These are phyloP conservation scores for Brachionichthys hirsutus DNA, from an alignment of 2,113 vertebrate species.

Conservation along the genomic window DNA sequence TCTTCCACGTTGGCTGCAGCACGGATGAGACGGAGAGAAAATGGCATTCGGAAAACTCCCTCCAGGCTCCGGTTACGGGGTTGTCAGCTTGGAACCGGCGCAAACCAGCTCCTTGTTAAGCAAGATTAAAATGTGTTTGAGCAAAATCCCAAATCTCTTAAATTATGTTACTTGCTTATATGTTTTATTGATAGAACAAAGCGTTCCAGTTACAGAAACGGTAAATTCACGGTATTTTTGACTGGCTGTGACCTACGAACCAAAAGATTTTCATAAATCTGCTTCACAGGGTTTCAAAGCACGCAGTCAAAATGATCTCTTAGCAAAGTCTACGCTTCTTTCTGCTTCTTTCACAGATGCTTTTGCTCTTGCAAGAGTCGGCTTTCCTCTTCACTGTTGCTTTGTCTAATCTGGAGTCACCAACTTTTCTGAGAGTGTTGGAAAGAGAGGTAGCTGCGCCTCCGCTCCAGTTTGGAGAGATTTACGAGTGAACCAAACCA, in stretches of 20 bases:
- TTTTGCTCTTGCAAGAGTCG: slow-evolving; percentile 26
- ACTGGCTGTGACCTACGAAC: too few species aligned
- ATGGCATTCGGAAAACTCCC: slow-evolving; percentile 41
- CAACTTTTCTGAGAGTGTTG: slow-evolving; percentile 51
- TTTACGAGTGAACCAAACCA: slow-evolving; percentile 74
- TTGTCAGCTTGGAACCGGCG: slow-evolving; percentile 54
- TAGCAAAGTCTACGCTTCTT: neutral
- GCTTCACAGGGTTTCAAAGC: too few species aligned
- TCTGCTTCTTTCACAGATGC: slow-evolving; percentile 14
- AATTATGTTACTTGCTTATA: too few species aligned
- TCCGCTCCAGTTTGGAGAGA: slow-evolving; percentile 74
- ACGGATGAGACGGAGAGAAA: too few species aligned
- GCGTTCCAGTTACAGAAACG: too few species aligned
- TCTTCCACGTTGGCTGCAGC: too few species aligned
- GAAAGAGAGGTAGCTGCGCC: slow-evolving; percentile 54
- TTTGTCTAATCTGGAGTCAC: slow-evolving; percentile 66
- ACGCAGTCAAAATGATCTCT: neutral
- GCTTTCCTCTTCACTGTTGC: slow-evolving; percentile 47
- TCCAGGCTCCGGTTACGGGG: too few species aligned
- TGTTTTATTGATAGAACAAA: too few species aligned
- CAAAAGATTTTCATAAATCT: too few species aligned
- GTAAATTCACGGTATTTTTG: too few species aligned
- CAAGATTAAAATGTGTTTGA: slow-evolving; percentile 8
- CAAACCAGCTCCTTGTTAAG: neutral
- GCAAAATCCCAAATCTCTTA: too few species aligned